A percentile compares a stretch with the other conserved stretches of the same genome.
phyloP scores from a whole-genome alignment of 2,888 invertebrate genomes.

The Spicauda simplicius region DNA sequence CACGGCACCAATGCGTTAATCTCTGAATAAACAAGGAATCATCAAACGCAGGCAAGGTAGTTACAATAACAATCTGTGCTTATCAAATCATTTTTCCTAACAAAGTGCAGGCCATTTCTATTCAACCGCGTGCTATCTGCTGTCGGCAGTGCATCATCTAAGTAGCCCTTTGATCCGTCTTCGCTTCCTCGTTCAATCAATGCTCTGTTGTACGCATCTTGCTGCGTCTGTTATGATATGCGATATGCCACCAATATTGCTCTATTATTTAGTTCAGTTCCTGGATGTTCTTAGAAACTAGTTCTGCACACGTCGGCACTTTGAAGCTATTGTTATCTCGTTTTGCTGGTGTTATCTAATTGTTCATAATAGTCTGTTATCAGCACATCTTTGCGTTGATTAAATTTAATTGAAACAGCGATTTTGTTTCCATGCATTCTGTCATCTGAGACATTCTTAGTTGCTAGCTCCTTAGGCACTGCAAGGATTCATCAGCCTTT shows the following conservation, averaged over 20 bases:
- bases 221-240: constrained; percentile 46
- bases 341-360: too few relatives aligned
- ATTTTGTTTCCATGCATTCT: too few relatives aligned
- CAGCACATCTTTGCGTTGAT: too few relatives aligned
- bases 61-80: constrained; percentile 16
- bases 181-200: constrained; percentile 67
- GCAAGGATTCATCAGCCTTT: too few relatives aligned
- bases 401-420: too few relatives aligned
- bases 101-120: constrained; percentile 40
- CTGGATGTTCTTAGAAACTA: constrained; percentile 11
- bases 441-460: too few relatives aligned
- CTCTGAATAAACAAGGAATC: constrained; percentile 5
- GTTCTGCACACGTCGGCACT: neutral
- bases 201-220: constrained; percentile 55
- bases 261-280: constrained; percentile 34
- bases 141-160: constrained; percentile 51
- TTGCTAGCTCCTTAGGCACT: too few relatives aligned
- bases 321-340: too few relatives aligned
- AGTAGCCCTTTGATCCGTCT: constrained; percentile 67
- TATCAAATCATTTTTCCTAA: constrained; percentile 30
- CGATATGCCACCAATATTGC: constrained; percentile 31
- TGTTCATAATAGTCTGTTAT: too few relatives aligned
- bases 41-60: constrained; percentile 15
- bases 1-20: constrained; percentile 1
- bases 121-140: constrained; percentile 45